Evolutionary conservation across 2,888 invertebrate species (phyloP).

Genomic region (Callyntrura guangdongensis): DNA sequence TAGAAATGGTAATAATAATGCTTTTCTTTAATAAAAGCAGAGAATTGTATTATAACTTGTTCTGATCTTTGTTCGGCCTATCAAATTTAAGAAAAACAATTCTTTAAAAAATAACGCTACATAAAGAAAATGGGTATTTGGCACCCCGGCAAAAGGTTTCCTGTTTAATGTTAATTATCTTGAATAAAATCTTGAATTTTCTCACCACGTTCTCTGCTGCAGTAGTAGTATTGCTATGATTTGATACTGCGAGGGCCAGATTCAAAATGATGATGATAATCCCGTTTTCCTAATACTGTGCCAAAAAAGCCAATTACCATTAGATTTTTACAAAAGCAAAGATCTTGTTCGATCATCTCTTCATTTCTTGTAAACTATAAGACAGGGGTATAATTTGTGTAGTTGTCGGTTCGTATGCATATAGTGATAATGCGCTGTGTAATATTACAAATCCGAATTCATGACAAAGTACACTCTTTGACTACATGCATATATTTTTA

Average conservation of each 20-base stretch:
- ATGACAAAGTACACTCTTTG: no score
- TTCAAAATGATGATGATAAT: conserved; percentile 26
- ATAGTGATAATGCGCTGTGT: not conserved
- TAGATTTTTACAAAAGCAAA: conserved; percentile 2
- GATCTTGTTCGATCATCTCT: not conserved
- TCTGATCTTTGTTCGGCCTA: no score
- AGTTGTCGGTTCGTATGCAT: not conserved
- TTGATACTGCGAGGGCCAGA: not conserved
- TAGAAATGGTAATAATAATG: no score
- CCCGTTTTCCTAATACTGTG: conserved; percentile 21
- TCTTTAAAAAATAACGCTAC: not conserved
- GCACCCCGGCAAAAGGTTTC: not conserved
- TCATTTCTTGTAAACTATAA: no score
- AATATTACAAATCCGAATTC: not conserved
- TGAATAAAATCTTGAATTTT: not conserved
- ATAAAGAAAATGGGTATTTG: not conserved
- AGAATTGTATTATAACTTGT: no score
- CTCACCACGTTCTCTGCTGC: not conserved
- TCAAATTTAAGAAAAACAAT: not conserved
- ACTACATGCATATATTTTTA: not conserved
- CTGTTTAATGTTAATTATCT: not conserved
- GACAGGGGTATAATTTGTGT: no score
- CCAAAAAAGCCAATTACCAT: conserved; percentile 35
- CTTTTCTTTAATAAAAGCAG: no score
- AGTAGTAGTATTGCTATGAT: not conserved